A percentile compares a stretch with the other conserved stretches of the same genome.
phyloP scores from a whole-genome alignment of 1,140 invertebrate species.

The Hycleus phaleratus region DNA sequence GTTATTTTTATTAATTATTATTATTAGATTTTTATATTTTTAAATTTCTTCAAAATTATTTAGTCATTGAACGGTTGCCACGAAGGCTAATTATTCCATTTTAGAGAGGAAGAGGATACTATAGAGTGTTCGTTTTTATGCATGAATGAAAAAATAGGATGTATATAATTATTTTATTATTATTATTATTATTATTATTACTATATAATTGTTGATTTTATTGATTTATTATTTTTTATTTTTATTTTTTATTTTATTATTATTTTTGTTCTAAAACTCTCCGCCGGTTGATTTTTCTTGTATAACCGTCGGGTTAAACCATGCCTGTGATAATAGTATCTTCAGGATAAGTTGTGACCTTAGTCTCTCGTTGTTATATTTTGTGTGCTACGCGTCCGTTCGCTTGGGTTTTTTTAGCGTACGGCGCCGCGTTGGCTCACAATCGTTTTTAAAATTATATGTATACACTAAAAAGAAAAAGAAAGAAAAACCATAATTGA shows the following conservation, averaged over 20 bases:
- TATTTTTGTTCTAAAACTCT: constrained; percentile 24
- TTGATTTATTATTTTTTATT: background rate
- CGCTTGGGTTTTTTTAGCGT: background rate
- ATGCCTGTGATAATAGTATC: constrained; percentile 48
- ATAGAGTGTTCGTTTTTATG: too few species aligned
- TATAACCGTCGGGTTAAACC: constrained; percentile 28
- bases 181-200: background rate
- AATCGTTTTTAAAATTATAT: constrained; percentile 41
- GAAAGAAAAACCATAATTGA: constrained; percentile 27
- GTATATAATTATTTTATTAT: too few species aligned
- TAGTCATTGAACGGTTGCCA: constrained; percentile 21
- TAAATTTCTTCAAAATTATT: background rate
- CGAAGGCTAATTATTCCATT: constrained; percentile 23
- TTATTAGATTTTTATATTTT: background rate
- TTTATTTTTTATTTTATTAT: constrained; percentile 4
- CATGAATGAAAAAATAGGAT: too few species aligned
- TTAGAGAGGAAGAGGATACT: constrained; percentile 16
- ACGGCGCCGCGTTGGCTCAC: constrained; percentile 16
- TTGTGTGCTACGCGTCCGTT: constrained; percentile 26
- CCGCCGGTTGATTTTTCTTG: constrained; percentile 4
- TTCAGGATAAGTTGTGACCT: constrained; percentile 48
- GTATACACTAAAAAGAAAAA: constrained; percentile 36
- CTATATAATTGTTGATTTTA: background rate
- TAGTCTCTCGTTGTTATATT: constrained; percentile 45
- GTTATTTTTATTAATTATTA: background rate